phyloP scores from a whole-genome alignment of 2,888 invertebrate genomes.

The Trichopria drosophilae region DNA sequence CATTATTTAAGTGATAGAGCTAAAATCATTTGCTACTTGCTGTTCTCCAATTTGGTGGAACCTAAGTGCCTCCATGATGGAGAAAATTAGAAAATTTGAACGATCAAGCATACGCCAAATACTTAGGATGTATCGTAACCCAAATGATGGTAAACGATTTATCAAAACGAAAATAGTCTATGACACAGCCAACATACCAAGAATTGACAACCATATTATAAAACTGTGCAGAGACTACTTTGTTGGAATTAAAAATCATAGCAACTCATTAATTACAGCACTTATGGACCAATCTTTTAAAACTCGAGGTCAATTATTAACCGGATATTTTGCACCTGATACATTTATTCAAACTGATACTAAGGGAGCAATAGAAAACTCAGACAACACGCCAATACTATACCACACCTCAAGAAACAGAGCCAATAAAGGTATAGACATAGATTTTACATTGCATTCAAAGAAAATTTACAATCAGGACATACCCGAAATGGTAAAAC shows the following conservation, averaged over 20 bases:
- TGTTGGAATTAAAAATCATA: too few species aligned
- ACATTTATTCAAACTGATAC: conserved; percentile 4
- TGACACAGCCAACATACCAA: background rate
- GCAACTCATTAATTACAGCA: background rate
- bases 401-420: conserved; percentile 2
- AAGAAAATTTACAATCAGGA: background rate
- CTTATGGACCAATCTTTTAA: background rate
- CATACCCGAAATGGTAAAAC: background rate
- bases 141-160: background rate
- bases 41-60: conserved; percentile 22
- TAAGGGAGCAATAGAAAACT: background rate
- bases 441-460: background rate
- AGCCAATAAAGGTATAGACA: background rate
- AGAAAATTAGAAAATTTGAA: conserved; percentile 27
- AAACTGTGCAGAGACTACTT: conserved; percentile 6
- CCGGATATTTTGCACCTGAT: conserved; percentile 10
- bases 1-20: conserved; percentile 3
- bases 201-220: background rate
- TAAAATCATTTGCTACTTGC: conserved; percentile 29
- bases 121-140: conserved; percentile 5
- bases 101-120: conserved; percentile 11
- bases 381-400: background rate
- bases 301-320: too few species aligned
- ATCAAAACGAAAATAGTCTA: conserved; percentile 3
- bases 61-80: conserved; percentile 18